Evolutionary conservation across 2,888 invertebrate species (phyloP).

Genomic region (Atrina japonica): DNA sequence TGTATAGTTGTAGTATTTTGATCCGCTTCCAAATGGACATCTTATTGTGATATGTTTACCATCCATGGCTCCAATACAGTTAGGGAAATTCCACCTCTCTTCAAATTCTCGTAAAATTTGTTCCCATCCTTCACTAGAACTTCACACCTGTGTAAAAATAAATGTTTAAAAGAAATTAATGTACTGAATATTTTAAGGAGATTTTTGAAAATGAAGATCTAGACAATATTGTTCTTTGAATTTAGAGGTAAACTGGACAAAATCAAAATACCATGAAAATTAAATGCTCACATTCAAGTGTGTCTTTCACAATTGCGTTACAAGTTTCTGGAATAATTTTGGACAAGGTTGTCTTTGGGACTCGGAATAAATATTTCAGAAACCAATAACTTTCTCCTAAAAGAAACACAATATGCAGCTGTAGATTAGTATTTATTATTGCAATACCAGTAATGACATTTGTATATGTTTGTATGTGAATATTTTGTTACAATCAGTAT

Average conservation of each 20-base stretch:
- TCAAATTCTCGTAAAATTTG: slow-evolving; percentile 9
- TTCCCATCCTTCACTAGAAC: slow-evolving; percentile 15
- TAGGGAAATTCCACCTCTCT: slow-evolving; percentile 31
- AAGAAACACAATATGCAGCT: too few relatives aligned
- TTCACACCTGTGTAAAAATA: slow-evolving; percentile 16
- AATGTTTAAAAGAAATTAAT: too few relatives aligned
- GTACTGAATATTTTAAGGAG: too few relatives aligned
- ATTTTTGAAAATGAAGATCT: too few relatives aligned
- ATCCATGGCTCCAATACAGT: slow-evolving; percentile 34
- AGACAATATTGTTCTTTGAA: neutral
- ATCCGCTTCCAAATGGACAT: slow-evolving; percentile 10
- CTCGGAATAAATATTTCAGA: neutral
- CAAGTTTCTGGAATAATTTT: slow-evolving; percentile 10
- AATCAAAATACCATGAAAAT: neutral
- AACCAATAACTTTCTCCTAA: slow-evolving; percentile 11
- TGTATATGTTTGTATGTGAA: too few relatives aligned
- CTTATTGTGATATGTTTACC: slow-evolving; percentile 21
- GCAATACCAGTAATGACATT: too few relatives aligned
- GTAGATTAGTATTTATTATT: too few relatives aligned
- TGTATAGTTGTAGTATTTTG: slow-evolving; percentile 29
- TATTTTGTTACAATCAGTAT: too few relatives aligned
- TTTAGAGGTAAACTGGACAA: too few relatives aligned
- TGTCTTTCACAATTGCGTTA: slow-evolving; percentile 1
- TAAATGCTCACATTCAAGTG: neutral
- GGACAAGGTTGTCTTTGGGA: neutral